A percentile compares a stretch with the other conserved stretches of the same genome.
Evolutionary conservation across 2,797 vertebrate species (phyloP).

Genomic region (Aeoliscus strigatus): DNA sequence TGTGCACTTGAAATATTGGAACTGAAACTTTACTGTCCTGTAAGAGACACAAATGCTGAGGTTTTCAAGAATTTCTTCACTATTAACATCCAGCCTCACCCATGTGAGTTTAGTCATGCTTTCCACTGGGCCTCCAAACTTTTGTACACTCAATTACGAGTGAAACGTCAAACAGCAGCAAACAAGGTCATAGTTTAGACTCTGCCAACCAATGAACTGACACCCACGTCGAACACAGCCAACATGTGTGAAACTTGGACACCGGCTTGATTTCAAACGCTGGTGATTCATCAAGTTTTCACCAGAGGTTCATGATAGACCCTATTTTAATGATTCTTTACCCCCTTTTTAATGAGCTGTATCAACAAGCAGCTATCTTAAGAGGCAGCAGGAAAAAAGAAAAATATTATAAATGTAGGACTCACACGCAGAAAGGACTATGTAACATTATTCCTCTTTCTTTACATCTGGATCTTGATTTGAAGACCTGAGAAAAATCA

Average conservation of each 20-base stretch:
- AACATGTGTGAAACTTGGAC: constrained; percentile 23
- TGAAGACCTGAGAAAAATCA: too few relatives aligned
- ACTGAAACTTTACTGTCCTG: constrained; percentile 1
- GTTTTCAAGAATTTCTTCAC: background rate
- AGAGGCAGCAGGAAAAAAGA: too few relatives aligned
- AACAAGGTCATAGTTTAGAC: constrained; percentile 42
- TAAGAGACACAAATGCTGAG: constrained; percentile 2
- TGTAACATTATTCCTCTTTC: too few relatives aligned
- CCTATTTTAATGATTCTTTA: constrained; percentile 13
- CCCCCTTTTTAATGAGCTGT: too few relatives aligned
- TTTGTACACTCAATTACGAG: constrained; percentile 24
- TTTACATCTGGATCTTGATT: too few relatives aligned
- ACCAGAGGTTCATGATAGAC: too few relatives aligned
- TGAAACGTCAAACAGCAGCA: constrained; percentile 31
- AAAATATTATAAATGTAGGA: too few relatives aligned
- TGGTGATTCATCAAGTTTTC: constrained; percentile 33
- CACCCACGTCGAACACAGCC: constrained; percentile 33
- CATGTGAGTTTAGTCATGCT: constrained; percentile 38
- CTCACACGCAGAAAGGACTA: too few relatives aligned
- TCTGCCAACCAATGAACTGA: constrained; percentile 37
- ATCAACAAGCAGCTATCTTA: too few relatives aligned
- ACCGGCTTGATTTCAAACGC: constrained; percentile 9
- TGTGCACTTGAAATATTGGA: too few relatives aligned
- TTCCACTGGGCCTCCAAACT: constrained; percentile 32
- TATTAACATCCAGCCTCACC: constrained; percentile 26